Evolutionary conservation across 2,113 vertebrate genomes (phyloP), one percentile per base, ranked within the genome.

Genomic region (Dicrurus megarhynchus): DNA sequence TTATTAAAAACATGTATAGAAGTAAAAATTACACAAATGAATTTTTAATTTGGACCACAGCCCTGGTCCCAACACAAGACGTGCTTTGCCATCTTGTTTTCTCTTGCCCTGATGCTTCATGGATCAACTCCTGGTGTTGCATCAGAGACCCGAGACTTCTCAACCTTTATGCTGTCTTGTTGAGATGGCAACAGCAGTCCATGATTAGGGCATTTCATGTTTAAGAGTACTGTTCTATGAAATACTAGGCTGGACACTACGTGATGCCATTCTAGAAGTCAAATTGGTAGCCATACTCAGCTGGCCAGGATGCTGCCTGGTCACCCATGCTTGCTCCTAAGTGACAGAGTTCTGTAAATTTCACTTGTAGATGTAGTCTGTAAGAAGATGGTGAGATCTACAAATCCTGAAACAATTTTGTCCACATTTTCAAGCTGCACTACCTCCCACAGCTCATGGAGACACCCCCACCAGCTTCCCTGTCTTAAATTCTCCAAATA

Each of bases 401-500:
- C 20, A 64, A 79, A 64, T 16, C 18, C 18, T 64, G 26, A 67
- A 93, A 39, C 4, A 42, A 35, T 64, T 55, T n/a, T 73, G 28
- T 26, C 37, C 70, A 60, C 44, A 26, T 75, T 83, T 92, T 69
- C 16, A 83, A 78, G 28, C 6, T 63, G 28, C 20, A 17, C 35
- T 61, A 59, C 7, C 22, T 89, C 56, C 75, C 61, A 78, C 41
- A 87, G 26, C 37, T 87, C 52, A 39, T 32, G 26, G 39, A 70
- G 55, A 94, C 55, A 24, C 39, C 28, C 68, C 82, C 14, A 0
- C 24, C 32, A 53, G 4, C n/a, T 83, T 87, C 50, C 32, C n/a
- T 49, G 42, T 57, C 68, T 90, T 52, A 86, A 92, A 97, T 96
- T 91, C 71, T 85, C 32, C 53, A 84, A 64, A 96, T 86, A 88